A percentile compares a stretch with the other conserved stretches of the same genome.
Conservation (phyloP, 2,888 invertebrate genomes). For the Stenodera caucasica region DNA sequence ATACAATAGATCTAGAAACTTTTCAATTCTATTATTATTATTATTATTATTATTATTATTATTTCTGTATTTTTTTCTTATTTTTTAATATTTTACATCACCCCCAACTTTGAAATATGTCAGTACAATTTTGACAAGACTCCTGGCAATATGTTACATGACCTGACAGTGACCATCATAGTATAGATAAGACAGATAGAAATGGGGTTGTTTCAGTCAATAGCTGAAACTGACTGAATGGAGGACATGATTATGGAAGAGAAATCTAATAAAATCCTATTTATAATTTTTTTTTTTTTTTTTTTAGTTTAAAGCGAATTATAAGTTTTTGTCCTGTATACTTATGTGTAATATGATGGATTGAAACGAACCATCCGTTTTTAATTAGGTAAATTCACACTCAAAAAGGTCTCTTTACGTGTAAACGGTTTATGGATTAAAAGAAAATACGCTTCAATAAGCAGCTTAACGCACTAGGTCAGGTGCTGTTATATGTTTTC, state of each 20-base stretch:
- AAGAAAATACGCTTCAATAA: slow-evolving; percentile 39
- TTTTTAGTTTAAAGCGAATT: too few relatives aligned
- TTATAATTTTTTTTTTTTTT: too few relatives aligned
- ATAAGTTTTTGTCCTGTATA: too few relatives aligned
- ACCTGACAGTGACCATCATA: slow-evolving; percentile 34
- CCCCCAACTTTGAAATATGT: slow-evolving; percentile 21
- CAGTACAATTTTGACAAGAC: slow-evolving; percentile 34
- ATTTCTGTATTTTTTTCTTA: slow-evolving; percentile 24
- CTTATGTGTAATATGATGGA: too few relatives aligned
- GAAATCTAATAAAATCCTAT: too few relatives aligned
- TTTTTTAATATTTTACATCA: slow-evolving; percentile 39
- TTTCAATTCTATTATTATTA: slow-evolving; percentile 3
- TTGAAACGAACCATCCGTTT: slow-evolving; percentile 11
- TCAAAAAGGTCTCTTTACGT: slow-evolving; percentile 34
- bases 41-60: not conserved
- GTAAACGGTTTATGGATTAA: slow-evolving; percentile 36
- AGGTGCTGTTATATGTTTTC: slow-evolving; percentile 29
- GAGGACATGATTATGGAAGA: too few relatives aligned
- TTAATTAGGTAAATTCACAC: slow-evolving; percentile 32
- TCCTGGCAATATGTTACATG: slow-evolving; percentile 38
- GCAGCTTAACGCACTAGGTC: slow-evolving; percentile 35
- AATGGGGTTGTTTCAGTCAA: not conserved
- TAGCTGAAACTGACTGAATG: too few relatives aligned
- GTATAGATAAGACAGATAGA: not conserved
- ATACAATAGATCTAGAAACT: slow-evolving; percentile 15